Evolutionary conservation across 2,888 invertebrate genomes (phyloP).

Genomic region (Yponomeuta cagnagella): DNA sequence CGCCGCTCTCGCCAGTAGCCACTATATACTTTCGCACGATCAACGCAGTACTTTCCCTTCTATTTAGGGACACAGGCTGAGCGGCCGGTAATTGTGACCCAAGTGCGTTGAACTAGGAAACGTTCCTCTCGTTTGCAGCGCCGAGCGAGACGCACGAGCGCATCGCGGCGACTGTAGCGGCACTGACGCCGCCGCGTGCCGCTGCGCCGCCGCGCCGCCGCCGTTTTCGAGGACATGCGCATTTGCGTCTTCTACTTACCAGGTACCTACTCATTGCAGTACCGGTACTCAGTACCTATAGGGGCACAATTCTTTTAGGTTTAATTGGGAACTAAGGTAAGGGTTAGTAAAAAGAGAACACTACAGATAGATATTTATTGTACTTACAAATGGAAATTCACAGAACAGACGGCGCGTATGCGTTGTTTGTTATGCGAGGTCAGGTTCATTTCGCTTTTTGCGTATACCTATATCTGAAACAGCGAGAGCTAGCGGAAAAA

Average conservation of each 20-base stretch:
- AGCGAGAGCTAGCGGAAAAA: too few relatives aligned
- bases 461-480: too few relatives aligned
- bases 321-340: not conserved
- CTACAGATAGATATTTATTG: too few relatives aligned
- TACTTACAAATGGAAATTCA: too few relatives aligned
- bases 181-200: conserved; percentile 13
- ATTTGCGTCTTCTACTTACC: not conserved
- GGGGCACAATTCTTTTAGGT: not conserved
- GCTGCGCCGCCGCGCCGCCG: not conserved
- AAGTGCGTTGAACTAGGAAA: conserved; percentile 20
- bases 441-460: too few relatives aligned
- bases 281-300: not conserved
- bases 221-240: conserved; percentile 8
- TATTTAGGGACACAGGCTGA: not conserved
- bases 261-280: not conserved
- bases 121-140: not conserved
- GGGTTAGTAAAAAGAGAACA: too few relatives aligned
- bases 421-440: too few relatives aligned
- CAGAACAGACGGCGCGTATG: too few relatives aligned
- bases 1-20: too few relatives aligned
- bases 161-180: conserved; percentile 10
- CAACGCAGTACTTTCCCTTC: not conserved
- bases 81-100: too few relatives aligned
- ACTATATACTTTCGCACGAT: too few relatives aligned
- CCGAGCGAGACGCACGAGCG: conserved; percentile 20